phyloP scores from a whole-genome alignment of 1,140 invertebrate species.

The Eriocheir sinensis region DNA sequence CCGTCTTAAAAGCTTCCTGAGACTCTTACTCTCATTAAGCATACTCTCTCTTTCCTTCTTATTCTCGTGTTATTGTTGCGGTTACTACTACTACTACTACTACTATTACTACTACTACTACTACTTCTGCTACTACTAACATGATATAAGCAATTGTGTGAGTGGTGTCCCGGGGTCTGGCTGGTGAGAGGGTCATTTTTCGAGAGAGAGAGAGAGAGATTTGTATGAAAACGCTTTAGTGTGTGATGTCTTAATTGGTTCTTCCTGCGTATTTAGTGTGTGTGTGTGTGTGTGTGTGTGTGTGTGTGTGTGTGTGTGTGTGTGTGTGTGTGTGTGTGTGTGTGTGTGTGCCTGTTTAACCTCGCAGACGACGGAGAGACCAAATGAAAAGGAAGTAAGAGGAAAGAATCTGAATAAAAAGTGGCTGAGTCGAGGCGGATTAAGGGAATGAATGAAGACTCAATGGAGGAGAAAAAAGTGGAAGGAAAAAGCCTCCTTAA shows the following conservation, averaged over 20 bases:
- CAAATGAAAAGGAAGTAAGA: too few species aligned
- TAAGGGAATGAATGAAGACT: too few species aligned
- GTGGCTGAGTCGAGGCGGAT: too few species aligned
- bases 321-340: not conserved
- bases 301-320: slow-evolving; percentile 14
- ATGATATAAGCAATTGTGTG: not conserved
- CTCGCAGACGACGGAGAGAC: too few species aligned
- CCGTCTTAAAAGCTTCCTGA: too few species aligned
- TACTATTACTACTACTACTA: not conserved
- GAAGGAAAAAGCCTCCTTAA: too few species aligned
- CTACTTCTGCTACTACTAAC: not conserved
- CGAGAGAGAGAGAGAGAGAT: slow-evolving; percentile 2
- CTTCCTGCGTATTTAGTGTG: not conserved
- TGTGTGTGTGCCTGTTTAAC: not conserved
- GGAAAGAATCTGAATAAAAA: too few species aligned
- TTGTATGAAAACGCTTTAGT: not conserved
- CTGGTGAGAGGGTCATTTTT: not conserved
- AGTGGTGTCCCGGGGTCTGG: not conserved
- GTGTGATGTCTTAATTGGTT: not conserved
- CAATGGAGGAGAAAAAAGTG: too few species aligned
- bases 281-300: slow-evolving; percentile 20
- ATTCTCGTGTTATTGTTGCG: not conserved
- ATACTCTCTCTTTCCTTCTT: too few species aligned
- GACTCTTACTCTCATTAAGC: too few species aligned
- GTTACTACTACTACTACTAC: not conserved